Percentiles rank a stretch among this genome's conserved stretches.
Conservation (phyloP, 2,888 invertebrate genomes). For the Xylocampa areola region DNA sequence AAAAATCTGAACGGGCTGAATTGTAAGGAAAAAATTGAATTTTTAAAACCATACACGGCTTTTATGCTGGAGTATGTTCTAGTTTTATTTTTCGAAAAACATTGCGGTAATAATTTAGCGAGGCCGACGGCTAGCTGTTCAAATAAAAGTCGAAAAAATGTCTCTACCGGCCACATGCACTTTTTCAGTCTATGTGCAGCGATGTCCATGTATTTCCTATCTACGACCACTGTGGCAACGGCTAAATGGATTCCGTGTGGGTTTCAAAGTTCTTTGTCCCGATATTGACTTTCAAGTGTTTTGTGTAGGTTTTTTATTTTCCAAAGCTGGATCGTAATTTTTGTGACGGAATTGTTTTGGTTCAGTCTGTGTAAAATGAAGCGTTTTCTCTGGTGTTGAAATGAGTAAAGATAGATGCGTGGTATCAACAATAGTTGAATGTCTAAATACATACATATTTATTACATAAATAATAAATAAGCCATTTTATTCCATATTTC, state of each 20-base stretch:
- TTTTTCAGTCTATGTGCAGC: slow-evolving; percentile 52
- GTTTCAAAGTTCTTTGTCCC: slow-evolving; percentile 67
- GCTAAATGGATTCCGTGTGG: slow-evolving; percentile 70
- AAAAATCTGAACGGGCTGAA: slow-evolving; percentile 63
- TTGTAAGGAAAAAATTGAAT: slow-evolving; percentile 68
- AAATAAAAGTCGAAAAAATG: slow-evolving; percentile 57
- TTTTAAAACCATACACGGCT: slow-evolving; percentile 70
- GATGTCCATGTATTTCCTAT: slow-evolving; percentile 53
- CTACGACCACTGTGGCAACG: slow-evolving; percentile 58
- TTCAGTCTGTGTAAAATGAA: slow-evolving; percentile 1
- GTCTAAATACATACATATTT: too few relatives aligned
- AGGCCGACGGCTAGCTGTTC: slow-evolving; percentile 49
- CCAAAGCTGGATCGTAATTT: slow-evolving; percentile 30
- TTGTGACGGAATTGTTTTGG: slow-evolving; percentile 3
- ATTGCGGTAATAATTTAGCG: slow-evolving; percentile 73
- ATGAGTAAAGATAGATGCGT: too few relatives aligned
- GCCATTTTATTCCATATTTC: too few relatives aligned
- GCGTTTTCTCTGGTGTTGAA: too few relatives aligned
- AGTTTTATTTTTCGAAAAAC: slow-evolving; percentile 71
- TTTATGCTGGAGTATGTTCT: slow-evolving; percentile 60
- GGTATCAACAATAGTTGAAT: too few relatives aligned
- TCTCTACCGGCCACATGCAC: slow-evolving; percentile 47
- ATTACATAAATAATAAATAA: too few relatives aligned
- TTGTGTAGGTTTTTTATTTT: slow-evolving; percentile 54
- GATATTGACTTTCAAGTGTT: slow-evolving; percentile 66